Evolutionary conservation across 1,140 invertebrate species (phyloP).

Genomic region (Cyrtorhinus lividipennis): DNA sequence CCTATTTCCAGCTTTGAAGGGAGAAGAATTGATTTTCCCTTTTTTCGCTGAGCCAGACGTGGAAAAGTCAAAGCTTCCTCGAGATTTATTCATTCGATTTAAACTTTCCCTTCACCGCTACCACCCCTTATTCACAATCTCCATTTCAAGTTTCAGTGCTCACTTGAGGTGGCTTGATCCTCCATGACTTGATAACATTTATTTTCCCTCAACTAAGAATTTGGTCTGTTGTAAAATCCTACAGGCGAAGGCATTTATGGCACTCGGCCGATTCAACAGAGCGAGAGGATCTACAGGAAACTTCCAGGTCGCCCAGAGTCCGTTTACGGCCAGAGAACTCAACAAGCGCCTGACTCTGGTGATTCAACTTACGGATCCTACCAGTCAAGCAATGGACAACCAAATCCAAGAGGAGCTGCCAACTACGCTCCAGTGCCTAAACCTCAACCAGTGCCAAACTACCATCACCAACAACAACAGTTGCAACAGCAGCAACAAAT

Average conservation of each 20-base stretch:
- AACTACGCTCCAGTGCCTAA: conserved; percentile 19
- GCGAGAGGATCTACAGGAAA: conserved; percentile 22
- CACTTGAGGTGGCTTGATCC: too few relatives aligned
- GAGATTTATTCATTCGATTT: too few relatives aligned
- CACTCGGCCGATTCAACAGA: conserved; percentile 3
- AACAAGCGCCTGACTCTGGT: conserved; percentile 22
- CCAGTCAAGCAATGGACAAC: conserved; percentile 13
- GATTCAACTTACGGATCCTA: conserved; percentile 18
- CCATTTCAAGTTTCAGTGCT: too few relatives aligned
- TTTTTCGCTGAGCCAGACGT: too few relatives aligned
- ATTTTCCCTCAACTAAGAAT: too few relatives aligned
- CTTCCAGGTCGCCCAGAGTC: conserved; percentile 23
- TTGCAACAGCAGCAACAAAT: conserved; percentile 12
- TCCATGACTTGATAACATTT: too few relatives aligned
- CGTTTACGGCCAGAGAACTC: conserved; percentile 21
- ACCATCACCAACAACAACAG: conserved; percentile 12
- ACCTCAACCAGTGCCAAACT: neutral
- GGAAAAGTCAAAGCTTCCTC: too few relatives aligned
- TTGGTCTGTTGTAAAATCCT: too few relatives aligned
- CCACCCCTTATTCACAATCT: too few relatives aligned
- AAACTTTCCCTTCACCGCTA: too few relatives aligned
- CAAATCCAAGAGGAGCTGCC: conserved; percentile 10
- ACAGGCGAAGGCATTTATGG: conserved; percentile 19
- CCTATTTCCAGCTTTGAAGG: too few relatives aligned
- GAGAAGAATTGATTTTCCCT: too few relatives aligned